phyloP scores from a whole-genome alignment of 2,797 vertebrate genomes.

The Ceryle rudis region DNA sequence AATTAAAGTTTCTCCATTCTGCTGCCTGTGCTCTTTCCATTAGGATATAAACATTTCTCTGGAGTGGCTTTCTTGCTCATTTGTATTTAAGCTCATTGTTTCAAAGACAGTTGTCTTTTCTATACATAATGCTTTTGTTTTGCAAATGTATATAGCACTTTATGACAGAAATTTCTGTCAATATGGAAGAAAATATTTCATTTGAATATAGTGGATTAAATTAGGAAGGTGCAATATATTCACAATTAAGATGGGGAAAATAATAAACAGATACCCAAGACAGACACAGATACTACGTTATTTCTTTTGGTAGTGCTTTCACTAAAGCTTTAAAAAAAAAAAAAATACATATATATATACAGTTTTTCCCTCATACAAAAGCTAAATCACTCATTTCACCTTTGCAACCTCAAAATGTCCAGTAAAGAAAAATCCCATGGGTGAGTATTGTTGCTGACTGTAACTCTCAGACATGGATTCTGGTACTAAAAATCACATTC shows the following conservation, averaged over 20 bases:
- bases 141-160: not conserved
- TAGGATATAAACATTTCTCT: not conserved
- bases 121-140: not conserved
- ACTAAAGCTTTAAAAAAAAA: not conserved
- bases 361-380: not conserved
- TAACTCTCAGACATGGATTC: not conserved
- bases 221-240: not conserved
- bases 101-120: not conserved
- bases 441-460: not conserved
- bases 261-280: constrained; percentile 18
- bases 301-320: not conserved
- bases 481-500: not conserved
- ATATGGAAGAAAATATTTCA: not conserved
- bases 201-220: not conserved
- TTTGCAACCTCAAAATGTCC: not conserved
- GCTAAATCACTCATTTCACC: not conserved
- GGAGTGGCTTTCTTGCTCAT: not conserved
- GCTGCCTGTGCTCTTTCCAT: not conserved
- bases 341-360: not conserved
- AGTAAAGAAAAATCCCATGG: not conserved
- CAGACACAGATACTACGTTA: not conserved
- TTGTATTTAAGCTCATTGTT: not conserved
- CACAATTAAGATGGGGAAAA: not conserved
- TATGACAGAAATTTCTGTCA: not conserved
- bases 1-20: not conserved